phyloP scores from a whole-genome alignment of 2,113 vertebrate genomes.

The Paraplagusia blochii region DNA sequence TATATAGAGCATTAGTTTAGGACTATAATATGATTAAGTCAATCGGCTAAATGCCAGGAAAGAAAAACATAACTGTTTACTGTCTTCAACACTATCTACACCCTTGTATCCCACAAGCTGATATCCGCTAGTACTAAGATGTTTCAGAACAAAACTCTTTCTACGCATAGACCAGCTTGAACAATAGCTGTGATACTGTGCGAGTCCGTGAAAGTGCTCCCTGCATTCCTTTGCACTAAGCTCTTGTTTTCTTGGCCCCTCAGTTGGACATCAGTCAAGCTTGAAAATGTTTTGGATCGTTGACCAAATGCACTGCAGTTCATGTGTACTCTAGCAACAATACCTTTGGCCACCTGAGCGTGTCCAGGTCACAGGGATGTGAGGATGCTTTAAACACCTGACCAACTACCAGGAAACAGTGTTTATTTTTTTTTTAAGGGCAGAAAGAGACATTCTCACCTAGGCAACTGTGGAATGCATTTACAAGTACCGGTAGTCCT shows the following conservation, averaged over 20 bases:
- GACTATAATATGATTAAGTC: too few relatives aligned
- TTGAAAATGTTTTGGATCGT: conserved; percentile 31
- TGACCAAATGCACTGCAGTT: conserved; percentile 14
- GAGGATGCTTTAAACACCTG: conserved; percentile 1
- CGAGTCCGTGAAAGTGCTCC: conserved; percentile 40
- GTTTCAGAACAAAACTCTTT: background rate
- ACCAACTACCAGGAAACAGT: background rate
- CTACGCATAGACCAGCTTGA: background rate
- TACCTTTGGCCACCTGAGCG: conserved; percentile 1
- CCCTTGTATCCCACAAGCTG: too few relatives aligned
- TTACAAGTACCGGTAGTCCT: too few relatives aligned
- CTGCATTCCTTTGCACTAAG: conserved; percentile 61
- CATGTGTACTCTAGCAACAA: conserved; percentile 19
- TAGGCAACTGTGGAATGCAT: too few relatives aligned
- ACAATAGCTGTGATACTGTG: conserved; percentile 1
- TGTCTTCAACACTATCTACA: too few relatives aligned
- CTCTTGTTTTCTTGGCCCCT: conserved; percentile 49
- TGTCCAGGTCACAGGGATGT: conserved; percentile 3
- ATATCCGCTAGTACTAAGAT: too few relatives aligned
- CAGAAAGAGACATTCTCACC: background rate
- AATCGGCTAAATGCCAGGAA: too few relatives aligned
- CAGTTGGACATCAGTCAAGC: conserved; percentile 6
- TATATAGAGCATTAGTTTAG: too few relatives aligned
- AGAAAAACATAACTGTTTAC: too few relatives aligned
- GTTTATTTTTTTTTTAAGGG: background rate